These are phyloP conservation scores for Tetraodon nigroviridis DNA, from an alignment of 2,113 vertebrate species.

Conservation along the genomic window DNA sequence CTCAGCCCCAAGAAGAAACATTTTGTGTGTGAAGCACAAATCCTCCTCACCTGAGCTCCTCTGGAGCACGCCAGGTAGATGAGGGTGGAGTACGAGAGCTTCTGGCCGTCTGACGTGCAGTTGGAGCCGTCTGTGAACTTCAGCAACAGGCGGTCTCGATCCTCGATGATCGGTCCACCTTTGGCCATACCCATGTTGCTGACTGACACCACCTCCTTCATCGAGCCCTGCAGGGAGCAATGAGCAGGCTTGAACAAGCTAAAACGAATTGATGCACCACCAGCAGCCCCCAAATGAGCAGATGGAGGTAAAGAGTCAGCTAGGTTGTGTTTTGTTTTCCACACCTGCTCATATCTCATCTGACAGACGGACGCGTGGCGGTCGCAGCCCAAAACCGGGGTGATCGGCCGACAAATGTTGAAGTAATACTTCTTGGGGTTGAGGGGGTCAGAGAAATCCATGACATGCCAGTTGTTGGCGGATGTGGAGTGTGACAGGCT, in stretches of 20 bases:
- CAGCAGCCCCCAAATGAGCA: background rate
- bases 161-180: slow-evolving; percentile 78
- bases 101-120: slow-evolving; percentile 73
- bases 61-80: slow-evolving; percentile 85
- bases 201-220: slow-evolving; percentile 77
- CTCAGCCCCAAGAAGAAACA: accelerated
- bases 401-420: slow-evolving; percentile 86
- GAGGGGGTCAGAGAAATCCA: slow-evolving; percentile 65
- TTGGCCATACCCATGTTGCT: slow-evolving; percentile 85
- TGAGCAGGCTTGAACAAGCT: background rate
- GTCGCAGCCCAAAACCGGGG: slow-evolving; percentile 80
- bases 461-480: slow-evolving; percentile 80
- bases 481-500: slow-evolving; percentile 80
- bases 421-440: slow-evolving; percentile 85
- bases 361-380: slow-evolving; percentile 82
- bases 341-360: slow-evolving; percentile 75
- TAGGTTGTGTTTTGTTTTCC: background rate
- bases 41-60: slow-evolving; percentile 77
- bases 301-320: no score
- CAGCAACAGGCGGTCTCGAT: slow-evolving; percentile 76
- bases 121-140: slow-evolving; percentile 83
- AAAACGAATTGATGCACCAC: background rate
- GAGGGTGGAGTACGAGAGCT: slow-evolving; percentile 75
- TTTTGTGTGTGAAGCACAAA: background rate
- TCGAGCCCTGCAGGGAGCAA: slow-evolving; percentile 44